These are phyloP conservation scores for Chrysolina americana DNA, from an alignment of 2,888 invertebrate species.

Conservation along the genomic window DNA sequence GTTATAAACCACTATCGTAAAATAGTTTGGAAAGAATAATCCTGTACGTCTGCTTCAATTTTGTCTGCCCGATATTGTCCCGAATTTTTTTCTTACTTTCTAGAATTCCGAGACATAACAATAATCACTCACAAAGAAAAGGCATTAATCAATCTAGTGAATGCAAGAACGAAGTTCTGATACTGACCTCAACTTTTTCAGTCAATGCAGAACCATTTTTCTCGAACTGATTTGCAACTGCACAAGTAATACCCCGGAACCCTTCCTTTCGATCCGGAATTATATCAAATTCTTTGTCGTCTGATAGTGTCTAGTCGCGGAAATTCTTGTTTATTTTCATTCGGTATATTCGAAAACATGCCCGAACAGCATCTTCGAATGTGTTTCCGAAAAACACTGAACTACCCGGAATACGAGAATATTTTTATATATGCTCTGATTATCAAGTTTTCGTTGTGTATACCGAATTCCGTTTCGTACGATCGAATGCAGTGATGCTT, in stretches of 20 bases:
- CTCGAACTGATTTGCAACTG: neutral
- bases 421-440: constrained; percentile 30
- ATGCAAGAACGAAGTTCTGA: too few species aligned
- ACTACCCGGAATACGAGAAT: constrained; percentile 1
- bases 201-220: neutral
- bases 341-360: neutral
- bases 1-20: too few species aligned
- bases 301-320: neutral
- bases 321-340: neutral
- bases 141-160: too few species aligned
- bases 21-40: too few species aligned
- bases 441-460: constrained; percentile 19
- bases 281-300: neutral
- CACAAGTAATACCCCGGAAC: neutral
- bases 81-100: too few species aligned
- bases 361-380: neutral
- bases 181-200: too few species aligned
- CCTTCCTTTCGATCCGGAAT: neutral
- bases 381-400: constrained; percentile 7
- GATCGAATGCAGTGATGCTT: constrained; percentile 6
- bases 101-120: too few species aligned
- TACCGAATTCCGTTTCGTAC: constrained; percentile 9
- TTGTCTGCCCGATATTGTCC: too few species aligned
- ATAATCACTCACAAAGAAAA: too few species aligned
- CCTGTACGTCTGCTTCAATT: too few species aligned